A percentile compares a stretch with the other conserved stretches of the same genome.
phyloP scores from a whole-genome alignment of 2,113 vertebrate species.

The Chlorocebus sabaeus region DNA sequence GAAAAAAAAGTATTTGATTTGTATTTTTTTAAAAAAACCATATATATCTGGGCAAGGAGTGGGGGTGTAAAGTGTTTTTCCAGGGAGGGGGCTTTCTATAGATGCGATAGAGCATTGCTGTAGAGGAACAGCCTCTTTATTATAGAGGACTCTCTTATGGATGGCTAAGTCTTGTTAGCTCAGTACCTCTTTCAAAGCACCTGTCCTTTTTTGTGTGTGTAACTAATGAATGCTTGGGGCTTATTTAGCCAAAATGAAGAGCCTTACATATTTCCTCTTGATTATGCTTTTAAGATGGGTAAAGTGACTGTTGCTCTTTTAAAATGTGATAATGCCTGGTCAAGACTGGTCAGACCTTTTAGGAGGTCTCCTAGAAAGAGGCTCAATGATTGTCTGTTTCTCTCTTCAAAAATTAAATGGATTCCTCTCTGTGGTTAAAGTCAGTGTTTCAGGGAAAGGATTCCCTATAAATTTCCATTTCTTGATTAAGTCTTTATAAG shows the following conservation, averaged over 20 bases:
- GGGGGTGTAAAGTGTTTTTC: neutral
- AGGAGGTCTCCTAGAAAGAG: neutral
- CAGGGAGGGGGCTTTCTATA: neutral
- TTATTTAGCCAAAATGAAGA: neutral
- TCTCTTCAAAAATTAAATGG: neutral
- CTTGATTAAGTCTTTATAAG: neutral
- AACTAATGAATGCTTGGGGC: neutral
- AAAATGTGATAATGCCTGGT: neutral
- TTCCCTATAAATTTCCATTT: neutral
- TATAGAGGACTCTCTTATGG: neutral
- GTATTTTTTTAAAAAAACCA: neutral
- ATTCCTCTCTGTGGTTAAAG: neutral
- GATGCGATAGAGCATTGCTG: too few relatives aligned
- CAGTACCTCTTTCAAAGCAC: neutral
- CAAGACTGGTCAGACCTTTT: neutral
- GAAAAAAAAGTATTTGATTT: neutral
- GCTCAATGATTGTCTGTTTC: neutral
- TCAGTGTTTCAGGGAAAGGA: neutral
- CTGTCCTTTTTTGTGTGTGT: neutral
- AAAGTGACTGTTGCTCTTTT: neutral
- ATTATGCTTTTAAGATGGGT: neutral
- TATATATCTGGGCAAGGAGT: neutral
- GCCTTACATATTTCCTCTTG: neutral
- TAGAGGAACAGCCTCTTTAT: too few relatives aligned
- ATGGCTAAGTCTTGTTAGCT: neutral